Percentiles rank a stretch among this genome's conserved stretches.
phyloP scores from a whole-genome alignment of 2,113 vertebrate genomes.

The Nesoenas mayeri region DNA sequence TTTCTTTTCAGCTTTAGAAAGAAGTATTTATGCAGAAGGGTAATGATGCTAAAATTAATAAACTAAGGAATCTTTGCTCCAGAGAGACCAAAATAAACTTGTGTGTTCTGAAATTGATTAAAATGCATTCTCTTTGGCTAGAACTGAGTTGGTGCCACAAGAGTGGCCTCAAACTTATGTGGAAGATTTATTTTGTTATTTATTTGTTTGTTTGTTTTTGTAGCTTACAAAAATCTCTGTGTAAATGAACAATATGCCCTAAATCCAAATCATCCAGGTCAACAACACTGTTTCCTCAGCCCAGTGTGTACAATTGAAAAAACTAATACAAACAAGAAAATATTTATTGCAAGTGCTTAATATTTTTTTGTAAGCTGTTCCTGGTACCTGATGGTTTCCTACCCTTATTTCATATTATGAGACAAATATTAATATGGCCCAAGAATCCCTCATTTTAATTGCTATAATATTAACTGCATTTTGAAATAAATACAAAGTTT shows the following conservation, averaged over 20 bases:
- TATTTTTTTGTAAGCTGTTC: neutral
- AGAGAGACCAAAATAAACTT: neutral
- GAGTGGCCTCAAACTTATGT: neutral
- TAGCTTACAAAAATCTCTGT: neutral
- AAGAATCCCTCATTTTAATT: neutral
- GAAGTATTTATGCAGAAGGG: neutral
- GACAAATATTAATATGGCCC: neutral
- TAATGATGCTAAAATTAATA: neutral
- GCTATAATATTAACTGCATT: neutral
- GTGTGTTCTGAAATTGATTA: neutral
- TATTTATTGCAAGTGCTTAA: neutral
- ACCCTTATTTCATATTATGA: neutral
- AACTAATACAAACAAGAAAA: neutral
- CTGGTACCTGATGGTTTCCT: neutral
- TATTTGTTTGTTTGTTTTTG: neutral
- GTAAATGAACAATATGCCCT: neutral
- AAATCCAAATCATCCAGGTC: neutral
- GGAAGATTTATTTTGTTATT: neutral
- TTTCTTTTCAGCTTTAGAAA: neutral
- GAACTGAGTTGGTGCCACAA: neutral
- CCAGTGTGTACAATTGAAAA: neutral
- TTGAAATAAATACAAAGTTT: neutral
- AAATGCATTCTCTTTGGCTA: neutral
- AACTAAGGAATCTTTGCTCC: neutral
- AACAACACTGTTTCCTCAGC: neutral